Conservation (phyloP, 2,113 vertebrate species). For the Aviceda subcristata region DNA sequence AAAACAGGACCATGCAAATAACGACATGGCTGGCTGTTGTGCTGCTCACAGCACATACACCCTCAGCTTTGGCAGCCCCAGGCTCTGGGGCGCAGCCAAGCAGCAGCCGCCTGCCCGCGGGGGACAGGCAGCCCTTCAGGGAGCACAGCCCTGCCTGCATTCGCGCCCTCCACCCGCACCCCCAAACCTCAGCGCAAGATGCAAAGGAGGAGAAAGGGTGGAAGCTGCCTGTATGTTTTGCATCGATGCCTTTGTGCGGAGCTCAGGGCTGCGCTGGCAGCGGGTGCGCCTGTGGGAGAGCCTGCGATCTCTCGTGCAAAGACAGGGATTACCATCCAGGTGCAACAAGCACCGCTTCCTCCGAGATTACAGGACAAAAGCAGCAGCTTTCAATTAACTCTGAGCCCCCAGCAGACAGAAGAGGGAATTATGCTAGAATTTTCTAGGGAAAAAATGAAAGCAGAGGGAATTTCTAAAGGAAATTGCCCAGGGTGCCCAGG, state of each 20-base stretch:
- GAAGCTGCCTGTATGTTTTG: not conserved
- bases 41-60: not conserved
- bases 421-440: not conserved
- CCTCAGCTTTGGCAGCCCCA: not conserved
- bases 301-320: not conserved
- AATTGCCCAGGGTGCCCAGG: not conserved
- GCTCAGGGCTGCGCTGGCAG: not conserved
- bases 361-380: not conserved
- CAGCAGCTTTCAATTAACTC: slow-evolving; percentile 30
- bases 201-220: not conserved
- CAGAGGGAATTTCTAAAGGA: not conserved
- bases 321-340: not conserved
- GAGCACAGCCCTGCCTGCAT: not conserved
- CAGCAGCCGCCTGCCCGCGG: not conserved
- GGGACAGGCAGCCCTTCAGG: not conserved
- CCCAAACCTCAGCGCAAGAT: not conserved
- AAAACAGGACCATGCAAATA: not conserved
- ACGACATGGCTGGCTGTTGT: not conserved
- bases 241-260: not conserved
- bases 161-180: not conserved
- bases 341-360: slow-evolving; percentile 3
- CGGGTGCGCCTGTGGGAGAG: not conserved
- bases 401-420: not conserved
- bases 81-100: not conserved
- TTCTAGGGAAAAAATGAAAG: not conserved